phyloP scores from a whole-genome alignment of 2,888 invertebrate genomes.

The Parapristionchus giblindavisi region DNA sequence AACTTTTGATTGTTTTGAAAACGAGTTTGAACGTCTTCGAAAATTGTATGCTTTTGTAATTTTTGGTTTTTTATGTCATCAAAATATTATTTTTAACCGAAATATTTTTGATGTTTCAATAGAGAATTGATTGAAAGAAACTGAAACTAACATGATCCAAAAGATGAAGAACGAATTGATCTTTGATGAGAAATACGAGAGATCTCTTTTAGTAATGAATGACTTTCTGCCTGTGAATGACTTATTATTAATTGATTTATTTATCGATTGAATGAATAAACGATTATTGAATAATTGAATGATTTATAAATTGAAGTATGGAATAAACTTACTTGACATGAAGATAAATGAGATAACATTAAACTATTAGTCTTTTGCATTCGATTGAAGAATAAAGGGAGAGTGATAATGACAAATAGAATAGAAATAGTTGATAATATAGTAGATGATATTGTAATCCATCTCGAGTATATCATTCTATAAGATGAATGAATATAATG shows the following conservation, averaged over 20 bases:
- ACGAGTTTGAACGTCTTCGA: no score
- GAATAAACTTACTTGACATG: conserved; percentile 50
- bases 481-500: conserved; percentile 1
- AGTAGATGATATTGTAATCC: conserved; percentile 46
- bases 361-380: conserved; percentile 51
- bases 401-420: conserved; percentile 43
- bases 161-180: background rate
- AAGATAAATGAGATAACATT: conserved; percentile 50
- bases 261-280: background rate
- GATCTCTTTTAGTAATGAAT: conserved; percentile 22
- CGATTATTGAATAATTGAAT: background rate
- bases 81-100: no score
- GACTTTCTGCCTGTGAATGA: conserved; percentile 22
- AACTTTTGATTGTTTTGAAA: no score
- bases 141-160: conserved; percentile 14
- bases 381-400: conserved; percentile 54
- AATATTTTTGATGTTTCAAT: no score
- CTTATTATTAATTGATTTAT: background rate
- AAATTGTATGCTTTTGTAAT: no score
- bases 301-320: background rate
- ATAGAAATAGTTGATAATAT: conserved; percentile 50
- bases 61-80: no score
- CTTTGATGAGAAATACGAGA: background rate
- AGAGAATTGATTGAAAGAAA: background rate
- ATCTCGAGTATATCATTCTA: conserved; percentile 33